Evolutionary conservation across 2,888 invertebrate genomes (phyloP).

Genomic region (Onchidella celtica): DNA sequence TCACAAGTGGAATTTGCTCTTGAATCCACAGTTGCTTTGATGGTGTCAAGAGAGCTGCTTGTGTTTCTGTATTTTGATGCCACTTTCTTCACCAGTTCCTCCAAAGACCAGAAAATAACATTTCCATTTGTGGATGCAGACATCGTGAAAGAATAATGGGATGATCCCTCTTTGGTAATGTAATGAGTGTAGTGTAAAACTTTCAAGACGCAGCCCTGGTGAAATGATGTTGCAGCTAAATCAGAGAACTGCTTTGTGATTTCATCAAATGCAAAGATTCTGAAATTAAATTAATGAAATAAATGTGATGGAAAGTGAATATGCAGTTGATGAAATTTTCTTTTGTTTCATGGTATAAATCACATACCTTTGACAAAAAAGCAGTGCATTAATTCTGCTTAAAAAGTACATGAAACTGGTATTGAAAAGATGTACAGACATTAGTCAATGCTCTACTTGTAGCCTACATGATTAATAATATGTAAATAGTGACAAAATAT

Average conservation of each 20-base stretch:
- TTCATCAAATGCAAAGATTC: slow-evolving; percentile 68
- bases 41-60: neutral
- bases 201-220: slow-evolving; percentile 87
- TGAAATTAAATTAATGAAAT: slow-evolving; percentile 58
- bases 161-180: slow-evolving; percentile 30
- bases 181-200: slow-evolving; percentile 80
- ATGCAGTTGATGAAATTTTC: too few species aligned
- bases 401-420: too few species aligned
- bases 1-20: too few species aligned
- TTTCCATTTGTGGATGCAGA: slow-evolving; percentile 88
- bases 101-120: slow-evolving; percentile 85
- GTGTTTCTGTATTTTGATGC: neutral
- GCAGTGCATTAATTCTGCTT: too few species aligned
- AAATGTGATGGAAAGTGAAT: too few species aligned
- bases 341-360: too few species aligned
- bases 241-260: slow-evolving; percentile 57
- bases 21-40: neutral
- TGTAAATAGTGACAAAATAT: too few species aligned
- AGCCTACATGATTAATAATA: too few species aligned
- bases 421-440: too few species aligned
- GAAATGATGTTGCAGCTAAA: slow-evolving; percentile 80
- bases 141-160: slow-evolving; percentile 78
- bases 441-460: too few species aligned
- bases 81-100: neutral
- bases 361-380: too few species aligned